phyloP scores from a whole-genome alignment of 2,113 vertebrate genomes.

The Neofelis nebulosa region DNA sequence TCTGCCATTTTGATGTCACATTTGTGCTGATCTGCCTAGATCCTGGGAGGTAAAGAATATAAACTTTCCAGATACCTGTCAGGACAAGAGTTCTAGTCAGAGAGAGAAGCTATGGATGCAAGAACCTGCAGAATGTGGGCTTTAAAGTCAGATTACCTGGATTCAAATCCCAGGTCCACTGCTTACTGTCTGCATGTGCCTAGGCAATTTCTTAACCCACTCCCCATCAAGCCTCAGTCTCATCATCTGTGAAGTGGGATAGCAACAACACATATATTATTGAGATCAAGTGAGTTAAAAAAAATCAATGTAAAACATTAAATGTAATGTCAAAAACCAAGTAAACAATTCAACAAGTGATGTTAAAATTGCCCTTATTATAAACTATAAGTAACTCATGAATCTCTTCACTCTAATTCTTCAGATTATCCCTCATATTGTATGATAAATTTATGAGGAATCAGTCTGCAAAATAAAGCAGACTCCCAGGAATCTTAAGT shows the following conservation, averaged over 20 bases:
- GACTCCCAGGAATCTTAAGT: neutral
- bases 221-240: no score
- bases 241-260: no score
- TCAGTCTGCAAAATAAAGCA: constrained; percentile 11
- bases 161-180: neutral
- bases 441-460: neutral
- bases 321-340: neutral
- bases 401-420: neutral
- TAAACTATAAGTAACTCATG: neutral
- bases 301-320: neutral
- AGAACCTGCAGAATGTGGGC: neutral
- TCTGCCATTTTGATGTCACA: neutral
- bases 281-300: neutral
- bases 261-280: neutral
- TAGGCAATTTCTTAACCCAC: no score
- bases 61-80: neutral
- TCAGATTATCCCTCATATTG: neutral
- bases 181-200: no score
- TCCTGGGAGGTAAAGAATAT: neutral
- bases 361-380: neutral
- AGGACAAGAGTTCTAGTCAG: neutral
- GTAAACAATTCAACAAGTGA: neutral
- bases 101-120: neutral
- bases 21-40: neutral
- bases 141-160: neutral